A percentile compares a stretch with the other conserved stretches of the same genome.
These are phyloP conservation scores for Sabellastarte sp. DNA, from an alignment of 2,888 invertebrate species.

Conservation along the genomic window DNA sequence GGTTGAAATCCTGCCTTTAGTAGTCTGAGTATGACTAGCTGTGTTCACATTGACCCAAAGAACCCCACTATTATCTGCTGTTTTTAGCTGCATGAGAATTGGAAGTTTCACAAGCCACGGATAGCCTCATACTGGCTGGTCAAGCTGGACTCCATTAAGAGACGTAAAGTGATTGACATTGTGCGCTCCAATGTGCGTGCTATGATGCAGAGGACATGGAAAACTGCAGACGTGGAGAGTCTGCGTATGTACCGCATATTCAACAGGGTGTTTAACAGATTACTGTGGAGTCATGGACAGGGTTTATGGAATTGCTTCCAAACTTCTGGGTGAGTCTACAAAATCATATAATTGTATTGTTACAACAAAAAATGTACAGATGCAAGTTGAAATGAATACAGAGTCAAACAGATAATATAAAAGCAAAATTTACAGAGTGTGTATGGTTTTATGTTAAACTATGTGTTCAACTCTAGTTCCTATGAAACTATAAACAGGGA, in stretches of 20 bases:
- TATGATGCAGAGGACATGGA: conserved; percentile 52
- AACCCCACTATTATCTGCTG: no score
- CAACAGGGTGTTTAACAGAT: conserved; percentile 53
- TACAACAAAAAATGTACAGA: no score
- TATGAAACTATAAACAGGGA: no score
- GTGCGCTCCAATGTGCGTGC: conserved; percentile 56
- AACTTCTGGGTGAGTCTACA: conserved; percentile 5
- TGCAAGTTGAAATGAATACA: no score
- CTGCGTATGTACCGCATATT: conserved; percentile 53
- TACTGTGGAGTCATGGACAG: conserved; percentile 58
- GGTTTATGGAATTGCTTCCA: conserved; percentile 56
- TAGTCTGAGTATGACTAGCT: no score
- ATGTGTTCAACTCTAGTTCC: no score
- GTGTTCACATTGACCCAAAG: no score
- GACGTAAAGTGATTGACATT: conserved; percentile 58
- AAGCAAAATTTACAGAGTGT: no score
- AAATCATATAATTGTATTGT: background rate
- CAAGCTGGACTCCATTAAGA: conserved; percentile 55
- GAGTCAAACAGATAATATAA: no score
- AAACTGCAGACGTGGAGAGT: conserved; percentile 46
- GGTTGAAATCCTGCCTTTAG: no score
- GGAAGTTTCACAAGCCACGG: conserved; percentile 58
- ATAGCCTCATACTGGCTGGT: conserved; percentile 59
- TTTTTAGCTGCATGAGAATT: conserved; percentile 55
- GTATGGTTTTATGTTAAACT: no score